These are phyloP conservation scores for Acrossocheilus wenchowensis DNA, from an alignment of 2,797 vertebrate genomes.

Conservation along the genomic window DNA sequence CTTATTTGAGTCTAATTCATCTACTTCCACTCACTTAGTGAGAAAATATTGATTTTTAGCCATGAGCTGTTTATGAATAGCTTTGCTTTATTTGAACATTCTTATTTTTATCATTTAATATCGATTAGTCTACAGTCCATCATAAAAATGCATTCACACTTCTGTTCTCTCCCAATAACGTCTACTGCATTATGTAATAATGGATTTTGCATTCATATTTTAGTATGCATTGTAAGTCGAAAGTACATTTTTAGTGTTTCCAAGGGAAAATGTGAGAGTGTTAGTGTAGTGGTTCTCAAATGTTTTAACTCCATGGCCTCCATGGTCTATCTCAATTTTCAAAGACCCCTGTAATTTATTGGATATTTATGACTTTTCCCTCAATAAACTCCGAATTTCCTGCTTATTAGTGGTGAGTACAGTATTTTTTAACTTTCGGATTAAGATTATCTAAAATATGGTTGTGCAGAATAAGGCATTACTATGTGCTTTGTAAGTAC, in stretches of 20 bases:
- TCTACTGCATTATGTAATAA: not conserved
- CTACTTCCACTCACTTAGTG: conserved; percentile 20
- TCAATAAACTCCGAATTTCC: no score
- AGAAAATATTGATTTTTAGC: conserved; percentile 29
- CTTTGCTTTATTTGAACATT: not conserved
- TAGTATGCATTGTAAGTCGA: not conserved
- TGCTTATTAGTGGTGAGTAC: no score
- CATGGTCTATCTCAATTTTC: not conserved
- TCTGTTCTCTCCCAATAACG: not conserved
- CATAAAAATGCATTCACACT: not conserved
- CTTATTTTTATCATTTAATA: not conserved
- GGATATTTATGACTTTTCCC: not conserved
- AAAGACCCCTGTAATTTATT: not conserved
- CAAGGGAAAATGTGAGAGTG: not conserved
- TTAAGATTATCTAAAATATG: no score
- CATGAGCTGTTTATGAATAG: conserved; percentile 35
- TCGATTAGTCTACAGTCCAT: conserved; percentile 3
- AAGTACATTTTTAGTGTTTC: not conserved
- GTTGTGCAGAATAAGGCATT: no score
- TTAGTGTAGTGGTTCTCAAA: not conserved
- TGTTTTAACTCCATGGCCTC: not conserved
- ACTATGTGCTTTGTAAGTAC: no score
- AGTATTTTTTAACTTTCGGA: no score
- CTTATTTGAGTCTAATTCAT: conserved; percentile 39
- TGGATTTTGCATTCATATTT: not conserved